Percentiles rank a stretch among this genome's conserved stretches.
phyloP scores from a whole-genome alignment of 1,140 invertebrate species.

The Drepana arcuata region DNA sequence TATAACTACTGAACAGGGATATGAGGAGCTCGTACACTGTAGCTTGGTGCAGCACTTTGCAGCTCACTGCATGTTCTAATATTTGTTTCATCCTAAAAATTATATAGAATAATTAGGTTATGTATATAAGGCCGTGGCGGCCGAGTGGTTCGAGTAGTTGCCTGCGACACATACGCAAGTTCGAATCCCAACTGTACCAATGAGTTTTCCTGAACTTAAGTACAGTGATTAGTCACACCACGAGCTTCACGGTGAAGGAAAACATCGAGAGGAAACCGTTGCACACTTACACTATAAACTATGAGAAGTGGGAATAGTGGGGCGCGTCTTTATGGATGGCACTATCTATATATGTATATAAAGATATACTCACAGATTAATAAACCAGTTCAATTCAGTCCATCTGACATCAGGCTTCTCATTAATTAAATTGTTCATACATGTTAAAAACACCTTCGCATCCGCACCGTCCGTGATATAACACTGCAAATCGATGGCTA shows the following conservation, averaged over 20 bases:
- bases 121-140: too few relatives aligned
- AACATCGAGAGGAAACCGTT: too few relatives aligned
- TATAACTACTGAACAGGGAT: slow-evolving; percentile 43
- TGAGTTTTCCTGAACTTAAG: too few relatives aligned
- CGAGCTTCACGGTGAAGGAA: too few relatives aligned
- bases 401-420: slow-evolving; percentile 47
- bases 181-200: too few relatives aligned
- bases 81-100: slow-evolving; percentile 55
- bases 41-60: slow-evolving; percentile 42
- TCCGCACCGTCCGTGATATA: slow-evolving; percentile 40
- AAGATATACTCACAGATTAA: slow-evolving; percentile 41
- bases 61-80: slow-evolving; percentile 36
- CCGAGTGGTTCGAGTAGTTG: too few relatives aligned
- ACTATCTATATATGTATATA: too few relatives aligned
- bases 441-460: slow-evolving; percentile 30
- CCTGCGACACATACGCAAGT: too few relatives aligned
- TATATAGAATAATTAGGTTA: slow-evolving; percentile 7
- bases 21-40: slow-evolving; percentile 43
- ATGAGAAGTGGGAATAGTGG: too few relatives aligned
- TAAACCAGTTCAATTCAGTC: slow-evolving; percentile 51
- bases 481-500: slow-evolving; percentile 51
- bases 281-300: too few relatives aligned
- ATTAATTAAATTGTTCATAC: slow-evolving; percentile 48
- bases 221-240: too few relatives aligned
- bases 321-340: too few relatives aligned